Conservation (phyloP, 1,140 invertebrate species). For the Drosophila yakuba region DNA sequence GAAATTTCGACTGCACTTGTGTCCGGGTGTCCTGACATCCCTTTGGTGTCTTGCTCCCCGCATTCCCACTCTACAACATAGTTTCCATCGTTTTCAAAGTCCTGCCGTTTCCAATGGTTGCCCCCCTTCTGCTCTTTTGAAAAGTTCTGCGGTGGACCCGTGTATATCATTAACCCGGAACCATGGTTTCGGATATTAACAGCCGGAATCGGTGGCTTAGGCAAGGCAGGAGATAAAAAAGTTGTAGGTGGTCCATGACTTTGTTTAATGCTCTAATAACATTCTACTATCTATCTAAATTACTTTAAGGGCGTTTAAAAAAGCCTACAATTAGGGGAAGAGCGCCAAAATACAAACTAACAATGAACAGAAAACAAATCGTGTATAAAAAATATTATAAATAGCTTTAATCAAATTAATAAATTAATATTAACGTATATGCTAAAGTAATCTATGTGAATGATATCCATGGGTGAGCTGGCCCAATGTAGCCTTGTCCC, state of each 20-base stretch:
- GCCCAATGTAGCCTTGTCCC: conserved; percentile 5
- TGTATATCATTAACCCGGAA: conserved; percentile 34
- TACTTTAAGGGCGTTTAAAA: too few species aligned
- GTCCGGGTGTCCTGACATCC: not conserved
- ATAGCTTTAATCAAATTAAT: not conserved
- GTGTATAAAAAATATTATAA: too few species aligned
- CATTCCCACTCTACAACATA: not conserved
- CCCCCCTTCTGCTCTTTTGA: not conserved
- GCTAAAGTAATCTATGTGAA: conserved; percentile 1
- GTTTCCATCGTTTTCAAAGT: conserved; percentile 22
- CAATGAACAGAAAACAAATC: too few species aligned
- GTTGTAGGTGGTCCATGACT: too few species aligned
- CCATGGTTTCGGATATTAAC: not conserved
- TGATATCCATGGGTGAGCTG: conserved; percentile 26
- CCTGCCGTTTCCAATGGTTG: conserved; percentile 27
- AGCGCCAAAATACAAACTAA: too few species aligned
- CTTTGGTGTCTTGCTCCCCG: not conserved
- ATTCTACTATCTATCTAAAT: too few species aligned
- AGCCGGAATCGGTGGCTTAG: not conserved
- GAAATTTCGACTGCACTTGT: conserved; percentile 5
- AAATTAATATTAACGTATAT: not conserved
- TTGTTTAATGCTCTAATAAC: too few species aligned
- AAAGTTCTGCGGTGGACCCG: not conserved
- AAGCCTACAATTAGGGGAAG: too few species aligned
- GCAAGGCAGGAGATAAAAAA: too few species aligned